A percentile compares a stretch with the other conserved stretches of the same genome.
These are phyloP conservation scores for Microplitis mediator DNA, from an alignment of 1,140 invertebrate species.

Conservation along the genomic window DNA sequence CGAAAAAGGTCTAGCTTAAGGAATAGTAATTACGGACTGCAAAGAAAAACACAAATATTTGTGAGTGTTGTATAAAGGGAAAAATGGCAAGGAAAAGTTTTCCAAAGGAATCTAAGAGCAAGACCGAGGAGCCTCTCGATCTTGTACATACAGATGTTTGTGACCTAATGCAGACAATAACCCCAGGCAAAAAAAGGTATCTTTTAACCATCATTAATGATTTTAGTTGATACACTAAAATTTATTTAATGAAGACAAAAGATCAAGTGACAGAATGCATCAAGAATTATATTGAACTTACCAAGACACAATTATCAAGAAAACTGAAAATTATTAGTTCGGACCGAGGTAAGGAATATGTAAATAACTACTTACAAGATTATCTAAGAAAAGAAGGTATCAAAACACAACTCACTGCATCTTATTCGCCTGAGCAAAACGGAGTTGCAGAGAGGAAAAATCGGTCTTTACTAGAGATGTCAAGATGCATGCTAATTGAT, in stretches of 20 bases:
- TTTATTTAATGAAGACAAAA: background rate
- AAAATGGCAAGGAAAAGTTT: slow-evolving; percentile 34
- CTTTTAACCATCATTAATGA: slow-evolving; percentile 9
- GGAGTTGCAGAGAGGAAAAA: slow-evolving; percentile 12
- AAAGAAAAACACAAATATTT: slow-evolving; percentile 6
- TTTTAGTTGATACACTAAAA: background rate
- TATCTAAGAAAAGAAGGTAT: no score
- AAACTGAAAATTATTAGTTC: background rate
- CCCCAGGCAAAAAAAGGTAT: slow-evolving; percentile 36
- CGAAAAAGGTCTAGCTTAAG: background rate
- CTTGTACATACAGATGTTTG: slow-evolving; percentile 11
- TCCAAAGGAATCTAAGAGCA: slow-evolving; percentile 15
- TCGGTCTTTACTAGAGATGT: slow-evolving; percentile 3
- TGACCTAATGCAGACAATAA: slow-evolving; percentile 26
- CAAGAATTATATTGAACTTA: background rate
- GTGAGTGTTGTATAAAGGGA: slow-evolving; percentile 37
- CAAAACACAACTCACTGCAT: background rate
- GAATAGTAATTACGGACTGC: background rate
- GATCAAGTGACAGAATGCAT: background rate
- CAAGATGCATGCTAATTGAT: slow-evolving; percentile 35
- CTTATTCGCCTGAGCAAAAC: slow-evolving; percentile 6
- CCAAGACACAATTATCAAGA: background rate
- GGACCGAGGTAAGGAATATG: background rate
- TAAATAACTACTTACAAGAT: background rate
- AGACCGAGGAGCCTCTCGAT: background rate